Evolutionary conservation across 2,113 vertebrate species (phyloP), one percentile per base, ranked within the genome.

Genomic region (Cervus canadensis): DNA sequence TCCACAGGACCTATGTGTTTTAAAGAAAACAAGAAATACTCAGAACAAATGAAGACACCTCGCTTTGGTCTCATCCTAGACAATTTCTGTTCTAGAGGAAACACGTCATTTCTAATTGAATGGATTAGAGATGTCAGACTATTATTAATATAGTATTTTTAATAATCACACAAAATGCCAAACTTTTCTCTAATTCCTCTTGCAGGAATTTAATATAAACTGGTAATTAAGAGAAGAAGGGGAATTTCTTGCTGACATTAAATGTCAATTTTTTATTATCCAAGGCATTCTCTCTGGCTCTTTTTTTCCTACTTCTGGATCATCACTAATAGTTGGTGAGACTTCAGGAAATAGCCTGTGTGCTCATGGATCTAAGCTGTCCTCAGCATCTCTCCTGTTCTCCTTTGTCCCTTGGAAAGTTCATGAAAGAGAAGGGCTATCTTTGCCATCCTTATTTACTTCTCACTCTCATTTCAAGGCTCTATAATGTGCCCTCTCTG

Each of bases 11-110:
- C 94, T 52, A 85, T 89, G 78, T 56, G 79, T 25, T 83, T 83
- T 83, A 83, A 97, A 91, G 91, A 93, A 97, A 97, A 94, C 60
- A 95, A 87, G 62, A 97, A 97, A 95, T 89, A 79, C 45, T 97
- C 91, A 87, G 79, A 94, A 96, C 57, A 94, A 98, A 93, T 96
- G 87, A 92, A 96, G 91, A 52, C 28, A 88, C 17, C 28, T 54
- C 52, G 28, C 28, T 89, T 97, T 93, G 52, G 60, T 96, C 48
- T 60, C 16, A 89, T 28, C 84, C 23, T 45, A 76, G 90, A 93
- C 16, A 95, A 30, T 84, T 96, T 96, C 91, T 59, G 33, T 91
- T 97, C 86, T 79, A 85, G 43, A 52, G 62, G 30, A 96, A 95
- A 82, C n/a, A 95, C 88, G 33, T 76, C 88, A 89, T 95, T 97